Base-by-base conservation (phyloP, 2,888 invertebrate species). In the Branchipolynoe longqiensis region DNA sequence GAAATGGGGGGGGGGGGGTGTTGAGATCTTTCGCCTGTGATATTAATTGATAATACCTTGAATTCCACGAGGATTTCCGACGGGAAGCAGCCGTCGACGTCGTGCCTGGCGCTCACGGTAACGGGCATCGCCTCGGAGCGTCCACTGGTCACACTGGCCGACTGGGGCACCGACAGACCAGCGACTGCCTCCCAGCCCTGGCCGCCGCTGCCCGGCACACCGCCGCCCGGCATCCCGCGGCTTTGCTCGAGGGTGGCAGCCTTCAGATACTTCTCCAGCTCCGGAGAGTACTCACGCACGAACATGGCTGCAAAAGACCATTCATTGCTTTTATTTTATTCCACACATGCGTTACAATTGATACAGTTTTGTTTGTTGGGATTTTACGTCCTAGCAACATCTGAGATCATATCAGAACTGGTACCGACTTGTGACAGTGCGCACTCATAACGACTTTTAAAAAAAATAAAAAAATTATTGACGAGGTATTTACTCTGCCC, bases 1-100 rank as follows among this genome's bases (percentile, higher is more conserved):
- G n/a, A n/a, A n/a, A n/a, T n/a, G n/a, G n/a, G n/a, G n/a, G n/a
- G n/a, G n/a, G n/a, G n/a, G n/a, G n/a, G n/a, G n/a, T n/a, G n/a
- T n/a, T n/a, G n/a, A n/a, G n/a, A n/a, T n/a, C n/a, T n/a, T n/a
- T n/a, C n/a, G n/a, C n/a, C n/a, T n/a, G n/a, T n/a, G n/a, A n/a
- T n/a, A n/a, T n/a, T n/a, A n/a, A n/a, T n/a, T n/a, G n/a, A n/a
- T 3, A 14, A 48, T 48, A 78, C 78, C 54, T 78, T 78, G 78
- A 78, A 48, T 18, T 28, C 78, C 3, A 78, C 78, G 25, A 78
- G 12, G 25, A 78, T n/a, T 25, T 78, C 31, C 14, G 78, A 78
- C 14, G 78, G 78, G 54, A 78, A 78, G 1, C 25, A 14, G 4
- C 78, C 48, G 1, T 8, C 28, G 2, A 2, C 78, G 28, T 78